Evolutionary conservation across 1,140 invertebrate genomes (phyloP).

Genomic region (Cotesia vestalis): DNA sequence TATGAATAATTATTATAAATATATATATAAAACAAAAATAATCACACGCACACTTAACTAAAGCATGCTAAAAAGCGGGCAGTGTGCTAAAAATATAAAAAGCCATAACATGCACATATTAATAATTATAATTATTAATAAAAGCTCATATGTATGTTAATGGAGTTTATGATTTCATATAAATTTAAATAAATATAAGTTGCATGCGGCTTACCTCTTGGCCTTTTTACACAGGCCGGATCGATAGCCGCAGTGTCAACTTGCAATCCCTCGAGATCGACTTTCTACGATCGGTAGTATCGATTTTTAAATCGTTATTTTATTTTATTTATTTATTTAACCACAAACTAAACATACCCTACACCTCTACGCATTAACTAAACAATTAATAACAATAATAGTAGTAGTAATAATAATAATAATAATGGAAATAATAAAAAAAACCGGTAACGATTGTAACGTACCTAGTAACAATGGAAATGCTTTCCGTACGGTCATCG

Average conservation of each 20-base stretch:
- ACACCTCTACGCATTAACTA: too few relatives aligned
- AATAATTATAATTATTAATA: neutral
- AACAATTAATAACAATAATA: too few relatives aligned
- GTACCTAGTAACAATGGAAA: slow-evolving; percentile 69
- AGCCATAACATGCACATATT: slow-evolving; percentile 7
- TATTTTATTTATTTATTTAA: neutral
- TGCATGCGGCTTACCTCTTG: slow-evolving; percentile 58
- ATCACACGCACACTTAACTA: neutral
- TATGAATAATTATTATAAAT: neutral
- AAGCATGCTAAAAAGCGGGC: neutral
- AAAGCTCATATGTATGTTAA: neutral
- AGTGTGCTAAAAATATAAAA: neutral
- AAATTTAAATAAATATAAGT: slow-evolving; percentile 27
- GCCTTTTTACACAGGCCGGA: slow-evolving; percentile 54
- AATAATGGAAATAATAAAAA: neutral
- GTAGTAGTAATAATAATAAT: neutral
- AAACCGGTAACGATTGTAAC: slow-evolving; percentile 24
- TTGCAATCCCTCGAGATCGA: slow-evolving; percentile 48
- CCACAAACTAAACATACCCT: too few relatives aligned
- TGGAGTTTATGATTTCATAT: neutral
- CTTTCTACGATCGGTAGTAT: slow-evolving; percentile 32
- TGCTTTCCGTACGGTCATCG: slow-evolving; percentile 60
- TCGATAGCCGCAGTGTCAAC: slow-evolving; percentile 56
- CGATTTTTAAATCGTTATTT: neutral
- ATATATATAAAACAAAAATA: neutral